A percentile compares a stretch with the other conserved stretches of the same genome.
Conservation (phyloP, 2,113 vertebrate species). For the Eubucco bourcierii region DNA sequence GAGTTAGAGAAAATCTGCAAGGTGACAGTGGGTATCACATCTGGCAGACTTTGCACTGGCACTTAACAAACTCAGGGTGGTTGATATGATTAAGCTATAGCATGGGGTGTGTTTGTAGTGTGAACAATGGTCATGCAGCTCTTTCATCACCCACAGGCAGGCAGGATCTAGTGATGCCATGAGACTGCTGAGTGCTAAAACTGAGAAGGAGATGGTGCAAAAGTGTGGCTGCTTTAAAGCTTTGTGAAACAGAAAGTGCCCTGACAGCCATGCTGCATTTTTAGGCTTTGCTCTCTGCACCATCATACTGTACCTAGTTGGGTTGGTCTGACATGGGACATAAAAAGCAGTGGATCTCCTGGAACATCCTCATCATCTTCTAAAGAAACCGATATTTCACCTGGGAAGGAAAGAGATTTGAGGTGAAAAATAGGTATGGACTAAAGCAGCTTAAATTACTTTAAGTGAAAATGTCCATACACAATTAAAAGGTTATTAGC, state of each 20-base stretch:
- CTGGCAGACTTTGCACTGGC: background rate
- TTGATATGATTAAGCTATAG: background rate
- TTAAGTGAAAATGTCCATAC: constrained; percentile 7
- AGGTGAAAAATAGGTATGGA: constrained; percentile 43
- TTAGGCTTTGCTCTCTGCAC: background rate
- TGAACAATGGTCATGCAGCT: background rate
- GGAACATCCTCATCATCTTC: constrained; percentile 70
- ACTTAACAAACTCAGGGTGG: background rate
- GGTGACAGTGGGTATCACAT: background rate
- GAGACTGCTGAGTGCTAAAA: background rate
- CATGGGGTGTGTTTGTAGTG: background rate
- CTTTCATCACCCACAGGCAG: background rate
- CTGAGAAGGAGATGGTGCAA: background rate
- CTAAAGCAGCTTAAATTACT: background rate
- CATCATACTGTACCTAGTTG: constrained; percentile 71
- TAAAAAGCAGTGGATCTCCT: constrained; percentile 68
- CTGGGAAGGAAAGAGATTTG: constrained; percentile 60
- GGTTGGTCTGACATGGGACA: constrained; percentile 68
- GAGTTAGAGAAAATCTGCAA: background rate
- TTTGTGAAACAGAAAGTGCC: background rate
- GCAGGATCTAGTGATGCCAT: background rate
- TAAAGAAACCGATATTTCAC: constrained; percentile 67
- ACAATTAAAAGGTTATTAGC: background rate
- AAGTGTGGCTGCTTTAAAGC: background rate
- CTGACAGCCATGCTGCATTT: background rate